These are phyloP conservation scores for Pygmarrhopalites habei DNA, from an alignment of 1,140 invertebrate species.

Conservation along the genomic window DNA sequence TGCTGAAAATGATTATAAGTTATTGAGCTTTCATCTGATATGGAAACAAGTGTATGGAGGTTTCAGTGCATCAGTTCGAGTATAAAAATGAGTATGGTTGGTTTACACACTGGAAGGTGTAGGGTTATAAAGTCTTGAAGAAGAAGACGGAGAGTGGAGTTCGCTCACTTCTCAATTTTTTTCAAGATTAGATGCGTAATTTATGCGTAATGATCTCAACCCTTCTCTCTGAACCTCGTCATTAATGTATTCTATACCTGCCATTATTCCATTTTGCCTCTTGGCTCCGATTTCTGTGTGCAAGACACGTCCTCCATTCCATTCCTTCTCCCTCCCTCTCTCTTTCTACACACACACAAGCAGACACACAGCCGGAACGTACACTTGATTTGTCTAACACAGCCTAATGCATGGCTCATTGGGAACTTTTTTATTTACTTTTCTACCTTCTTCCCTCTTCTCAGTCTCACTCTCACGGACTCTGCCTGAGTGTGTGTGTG, in stretches of 20 bases:
- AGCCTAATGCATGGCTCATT: too few relatives aligned
- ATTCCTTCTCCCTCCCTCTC: too few relatives aligned
- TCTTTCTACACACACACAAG: too few relatives aligned
- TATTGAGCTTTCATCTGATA: too few relatives aligned
- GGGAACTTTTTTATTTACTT: too few relatives aligned
- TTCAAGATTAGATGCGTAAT: conserved; percentile 12
- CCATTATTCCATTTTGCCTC: conserved; percentile 16
- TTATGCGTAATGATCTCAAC: conserved; percentile 26
- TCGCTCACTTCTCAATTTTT: background rate
- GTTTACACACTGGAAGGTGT: background rate
- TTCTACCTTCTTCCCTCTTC: too few relatives aligned
- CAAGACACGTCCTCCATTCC: background rate
- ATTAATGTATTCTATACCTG: conserved; percentile 18
- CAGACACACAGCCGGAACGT: too few relatives aligned
- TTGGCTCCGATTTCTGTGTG: conserved; percentile 5
- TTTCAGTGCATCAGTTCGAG: background rate
- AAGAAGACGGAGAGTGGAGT: background rate
- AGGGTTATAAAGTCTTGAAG: background rate
- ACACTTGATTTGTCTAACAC: too few relatives aligned
- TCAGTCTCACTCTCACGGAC: too few relatives aligned
- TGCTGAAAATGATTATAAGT: too few relatives aligned
- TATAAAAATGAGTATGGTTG: background rate
- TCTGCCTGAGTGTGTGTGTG: too few relatives aligned
- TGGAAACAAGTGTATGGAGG: too few relatives aligned
- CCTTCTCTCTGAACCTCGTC: conserved; percentile 18